Evolutionary conservation across 2,113 vertebrate species (phyloP).

Genomic region (Zeus faber): DNA sequence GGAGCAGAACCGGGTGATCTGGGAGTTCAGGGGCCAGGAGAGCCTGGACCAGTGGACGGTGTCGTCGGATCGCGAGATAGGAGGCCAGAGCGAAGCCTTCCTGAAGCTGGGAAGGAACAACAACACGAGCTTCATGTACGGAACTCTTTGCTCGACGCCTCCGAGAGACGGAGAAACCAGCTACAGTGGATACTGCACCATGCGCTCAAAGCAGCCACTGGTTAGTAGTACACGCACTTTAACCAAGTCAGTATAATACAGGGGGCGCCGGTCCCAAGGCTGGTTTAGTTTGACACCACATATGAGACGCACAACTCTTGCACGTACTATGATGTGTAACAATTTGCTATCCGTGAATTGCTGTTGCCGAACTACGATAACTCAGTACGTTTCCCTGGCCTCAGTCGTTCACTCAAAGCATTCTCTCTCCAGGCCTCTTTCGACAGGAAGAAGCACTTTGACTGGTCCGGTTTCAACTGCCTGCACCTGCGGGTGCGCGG

Average conservation of each 20-base stretch:
- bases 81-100: slow-evolving; percentile 85
- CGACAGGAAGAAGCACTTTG: slow-evolving; percentile 76
- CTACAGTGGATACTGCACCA: slow-evolving; percentile 89
- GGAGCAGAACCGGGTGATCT: slow-evolving; percentile 85
- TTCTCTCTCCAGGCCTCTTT: slow-evolving; percentile 81
- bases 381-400: too few relatives aligned
- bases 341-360: too few relatives aligned
- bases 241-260: too few relatives aligned
- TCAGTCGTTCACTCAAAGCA: too few relatives aligned
- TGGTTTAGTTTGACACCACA: too few relatives aligned
- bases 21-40: slow-evolving; percentile 86
- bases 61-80: slow-evolving; percentile 87
- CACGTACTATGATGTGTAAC: too few relatives aligned
- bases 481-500: slow-evolving; percentile 88
- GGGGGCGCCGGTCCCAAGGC: too few relatives aligned
- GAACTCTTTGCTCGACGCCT: slow-evolving; percentile 76
- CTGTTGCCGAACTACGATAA: too few relatives aligned
- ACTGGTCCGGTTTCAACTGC: slow-evolving; percentile 89
- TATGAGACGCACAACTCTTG: too few relatives aligned
- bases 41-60: slow-evolving; percentile 84
- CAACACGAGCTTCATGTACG: slow-evolving; percentile 81
- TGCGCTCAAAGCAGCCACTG: slow-evolving; percentile 76
- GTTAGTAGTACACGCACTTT: slow-evolving; percentile 67
- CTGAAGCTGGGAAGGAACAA: slow-evolving; percentile 83
- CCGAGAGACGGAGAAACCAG: slow-evolving; percentile 87